Percentiles rank a stretch among this genome's conserved stretches.
Conservation (phyloP, 2,113 vertebrate species). For the Megaleporinus macrocephalus region DNA sequence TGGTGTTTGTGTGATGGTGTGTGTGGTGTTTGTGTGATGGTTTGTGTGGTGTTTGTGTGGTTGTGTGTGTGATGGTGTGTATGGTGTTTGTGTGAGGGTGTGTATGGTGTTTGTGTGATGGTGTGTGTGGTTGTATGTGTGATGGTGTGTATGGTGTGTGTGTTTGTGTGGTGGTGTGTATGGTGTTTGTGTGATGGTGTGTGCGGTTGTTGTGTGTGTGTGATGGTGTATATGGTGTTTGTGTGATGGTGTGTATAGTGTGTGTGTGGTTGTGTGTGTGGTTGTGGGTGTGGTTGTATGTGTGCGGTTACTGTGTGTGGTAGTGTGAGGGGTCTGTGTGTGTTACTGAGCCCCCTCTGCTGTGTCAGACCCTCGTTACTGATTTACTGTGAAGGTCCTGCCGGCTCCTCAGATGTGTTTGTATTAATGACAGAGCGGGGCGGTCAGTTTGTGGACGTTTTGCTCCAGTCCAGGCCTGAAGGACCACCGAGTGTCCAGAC, state of each 20-base stretch:
- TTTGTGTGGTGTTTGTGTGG: neutral
- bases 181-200: neutral
- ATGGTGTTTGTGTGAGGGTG: neutral
- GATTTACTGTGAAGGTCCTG: too few relatives aligned
- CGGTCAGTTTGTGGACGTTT: too few relatives aligned
- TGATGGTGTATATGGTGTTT: neutral
- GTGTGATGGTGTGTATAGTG: neutral
- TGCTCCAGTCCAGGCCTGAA: too few relatives aligned
- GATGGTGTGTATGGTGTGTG: neutral
- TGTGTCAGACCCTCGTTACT: too few relatives aligned
- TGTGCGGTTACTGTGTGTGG: too few relatives aligned
- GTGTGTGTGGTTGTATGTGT: neutral
- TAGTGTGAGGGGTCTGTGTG: neutral
- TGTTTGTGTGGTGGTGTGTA: neutral
- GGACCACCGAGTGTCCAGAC: too few relatives aligned
- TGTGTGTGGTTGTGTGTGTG: neutral
- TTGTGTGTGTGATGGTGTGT: neutral
- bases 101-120: neutral
- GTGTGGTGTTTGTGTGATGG: neutral
- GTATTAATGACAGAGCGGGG: too few relatives aligned
- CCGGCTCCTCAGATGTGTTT: too few relatives aligned
- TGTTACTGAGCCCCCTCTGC: too few relatives aligned
- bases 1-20: neutral
- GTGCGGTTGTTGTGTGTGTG: neutral
- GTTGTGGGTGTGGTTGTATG: too few relatives aligned